These are phyloP conservation scores for Thalassophryne amazonica DNA, from an alignment of 2,797 vertebrate genomes.

Conservation along the genomic window DNA sequence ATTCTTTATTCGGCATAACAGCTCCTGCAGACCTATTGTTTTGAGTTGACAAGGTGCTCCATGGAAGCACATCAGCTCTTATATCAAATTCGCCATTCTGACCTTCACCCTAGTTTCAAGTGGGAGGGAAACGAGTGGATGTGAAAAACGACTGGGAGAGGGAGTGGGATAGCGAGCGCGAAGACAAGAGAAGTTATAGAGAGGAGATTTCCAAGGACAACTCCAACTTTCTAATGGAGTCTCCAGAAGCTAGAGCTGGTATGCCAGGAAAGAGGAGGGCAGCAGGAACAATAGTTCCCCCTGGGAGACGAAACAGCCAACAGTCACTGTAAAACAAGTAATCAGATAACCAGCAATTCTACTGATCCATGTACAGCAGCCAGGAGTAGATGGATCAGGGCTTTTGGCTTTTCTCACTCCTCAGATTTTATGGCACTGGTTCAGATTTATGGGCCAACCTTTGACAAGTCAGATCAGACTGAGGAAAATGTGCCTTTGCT, in stretches of 20 bases:
- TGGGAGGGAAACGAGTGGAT: slow-evolving; percentile 30
- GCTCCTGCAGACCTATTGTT: slow-evolving; percentile 78
- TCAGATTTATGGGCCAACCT: too few species aligned
- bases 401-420: too few species aligned
- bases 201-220: slow-evolving; percentile 80
- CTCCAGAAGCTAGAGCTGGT: slow-evolving; percentile 58
- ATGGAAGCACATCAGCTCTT: slow-evolving; percentile 71
- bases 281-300: slow-evolving; percentile 53
- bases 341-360: slow-evolving; percentile 10
- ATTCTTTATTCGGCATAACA: slow-evolving; percentile 70
- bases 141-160: slow-evolving; percentile 39
- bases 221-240: slow-evolving; percentile 75
- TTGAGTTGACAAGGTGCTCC: slow-evolving; percentile 79
- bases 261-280: slow-evolving; percentile 43
- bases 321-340: slow-evolving; percentile 17
- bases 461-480: too few species aligned
- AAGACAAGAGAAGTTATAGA: slow-evolving; percentile 66
- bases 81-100: slow-evolving; percentile 80
- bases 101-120: slow-evolving; percentile 80
- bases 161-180: slow-evolving; percentile 32
- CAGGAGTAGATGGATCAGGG: too few species aligned
- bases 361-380: slow-evolving; percentile 12
- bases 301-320: slow-evolving; percentile 47
- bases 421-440: too few species aligned
- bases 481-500: too few species aligned